Conservation (phyloP, 2,888 invertebrate species). For the Drosophila leonis region DNA sequence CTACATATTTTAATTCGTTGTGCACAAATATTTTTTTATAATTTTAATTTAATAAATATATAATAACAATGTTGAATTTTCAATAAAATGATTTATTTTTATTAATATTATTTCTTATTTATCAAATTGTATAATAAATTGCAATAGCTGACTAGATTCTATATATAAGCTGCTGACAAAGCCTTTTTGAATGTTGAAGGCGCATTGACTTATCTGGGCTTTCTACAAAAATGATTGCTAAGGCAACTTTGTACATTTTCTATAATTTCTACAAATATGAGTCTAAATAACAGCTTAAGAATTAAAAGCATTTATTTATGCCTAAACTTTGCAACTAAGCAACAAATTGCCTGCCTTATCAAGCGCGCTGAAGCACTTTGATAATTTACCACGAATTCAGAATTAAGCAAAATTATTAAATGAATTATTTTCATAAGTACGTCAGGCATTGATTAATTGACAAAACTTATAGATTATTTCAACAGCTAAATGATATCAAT, state of each 20-base stretch:
- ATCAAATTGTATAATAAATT: neutral
- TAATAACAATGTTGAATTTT: too few relatives aligned
- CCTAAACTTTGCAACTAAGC: neutral
- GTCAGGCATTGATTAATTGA: too few relatives aligned
- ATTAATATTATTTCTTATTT: too few relatives aligned
- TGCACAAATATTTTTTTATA: too few relatives aligned
- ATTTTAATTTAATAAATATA: too few relatives aligned
- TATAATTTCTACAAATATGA: neutral
- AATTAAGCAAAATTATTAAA: too few relatives aligned
- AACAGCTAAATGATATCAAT: neutral
- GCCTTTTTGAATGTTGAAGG: neutral
- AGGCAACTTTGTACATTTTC: too few relatives aligned
- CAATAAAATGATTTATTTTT: too few relatives aligned
- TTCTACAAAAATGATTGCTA: neutral
- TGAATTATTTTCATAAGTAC: too few relatives aligned
- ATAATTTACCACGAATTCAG: too few relatives aligned
- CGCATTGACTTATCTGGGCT: neutral
- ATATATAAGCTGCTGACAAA: neutral
- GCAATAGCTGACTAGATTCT: neutral
- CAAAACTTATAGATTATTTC: neutral
- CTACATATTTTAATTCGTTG: too few relatives aligned
- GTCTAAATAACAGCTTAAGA: neutral
- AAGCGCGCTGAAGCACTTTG: neutral
- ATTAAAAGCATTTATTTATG: neutral
- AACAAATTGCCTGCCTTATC: too few relatives aligned